Evolutionary conservation across 2,888 invertebrate species (phyloP), one percentile per base, ranked within the genome.

Genomic region (Vannuccia rotundouncinata): DNA sequence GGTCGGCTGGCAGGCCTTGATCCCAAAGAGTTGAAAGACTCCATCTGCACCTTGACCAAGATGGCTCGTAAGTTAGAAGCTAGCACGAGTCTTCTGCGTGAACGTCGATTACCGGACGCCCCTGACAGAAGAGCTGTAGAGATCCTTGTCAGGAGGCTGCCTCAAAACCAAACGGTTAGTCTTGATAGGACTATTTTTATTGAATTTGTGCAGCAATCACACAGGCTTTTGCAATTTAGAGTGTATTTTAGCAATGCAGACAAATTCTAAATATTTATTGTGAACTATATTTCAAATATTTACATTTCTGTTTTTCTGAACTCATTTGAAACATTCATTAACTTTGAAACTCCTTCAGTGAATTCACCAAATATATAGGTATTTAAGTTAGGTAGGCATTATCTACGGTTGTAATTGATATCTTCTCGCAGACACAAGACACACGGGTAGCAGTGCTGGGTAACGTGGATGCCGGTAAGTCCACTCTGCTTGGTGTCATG

Each of bases 391-490:
- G n/a, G n/a, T n/a, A n/a, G n/a, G n/a, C n/a, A n/a, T n/a, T n/a
- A n/a, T n/a, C n/a, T n/a, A n/a, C n/a, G n/a, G n/a, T n/a, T n/a
- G n/a, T n/a, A n/a, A n/a, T n/a, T n/a, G n/a, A n/a, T n/a, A n/a
- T n/a, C n/a, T 17, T 5, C 17, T 13, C 10, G 1, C 30, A 82
- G 81, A 88, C 86, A 82, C 84, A 94, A 74, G 95, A 97, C 86
- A 90, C 95, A 31, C 89, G 95, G 78, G 92, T 95, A 1, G 96
- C 96, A 0, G 95, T 98, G 31, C 91, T 96, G 87, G 98, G 98
- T 0, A 94, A 94, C 83, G 95, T 95, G 83, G 95, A 96, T 89
- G 95, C 94, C 0, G 97, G 97, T n/a, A 98, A 98, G 87, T 95
- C 95, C 1, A 98, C 97, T 0, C 90, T 98, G 31, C 90, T 97